Evolutionary conservation across 2,113 vertebrate species (phyloP), one percentile per base, ranked within the genome.

Genomic region (Gadus macrocephalus): DNA sequence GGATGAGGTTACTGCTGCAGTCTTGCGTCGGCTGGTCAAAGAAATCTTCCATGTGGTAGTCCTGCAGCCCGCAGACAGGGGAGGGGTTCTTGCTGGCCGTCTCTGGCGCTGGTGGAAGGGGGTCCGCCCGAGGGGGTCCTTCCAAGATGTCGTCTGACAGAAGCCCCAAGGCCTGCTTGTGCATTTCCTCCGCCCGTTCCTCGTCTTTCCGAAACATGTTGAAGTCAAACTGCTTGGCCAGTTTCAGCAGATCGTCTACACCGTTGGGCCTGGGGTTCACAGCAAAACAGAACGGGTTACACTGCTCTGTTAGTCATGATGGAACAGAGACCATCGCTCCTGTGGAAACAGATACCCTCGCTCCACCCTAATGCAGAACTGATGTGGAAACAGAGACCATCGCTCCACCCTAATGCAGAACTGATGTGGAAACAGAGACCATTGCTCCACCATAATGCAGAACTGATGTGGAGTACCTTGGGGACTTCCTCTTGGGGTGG

Each of bases 141-240:
- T 85, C 70, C 12, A 68, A 35, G 8, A 73, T 7, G 53, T 85
- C 75, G 16, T 71, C 74, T 0, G 68, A 64, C n/a, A 49, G 76
- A 0, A 73, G 64, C 60, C 76, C 73, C 49, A 19, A 59, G 20
- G 72, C 77, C 69, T 71, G 78, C 71, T 75, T 81, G 59, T 73
- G 76, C 3, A 67, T 55, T 1, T 89, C 77, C 64, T 90, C 84
- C 0, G 78, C 87, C 14, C 76, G 67, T 0, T 86, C 86, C 55
- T 91, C 86, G 56, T 93, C 93, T 25, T 85, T 83, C 53, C 84
- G 91, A 53, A 92, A 91, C 86, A 97, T 90, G 83, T 95, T 96
- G 86, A 92, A 92, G 88, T 98, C 96, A 80, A 98, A 97, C 81
- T 94, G 93, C 55, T 91, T 91, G 70, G 96, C 96, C 71, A 98